A percentile compares a stretch with the other conserved stretches of the same genome.
Evolutionary conservation across 2,113 vertebrate species (phyloP).

Genomic region (Kobus ellipsiprymnus): DNA sequence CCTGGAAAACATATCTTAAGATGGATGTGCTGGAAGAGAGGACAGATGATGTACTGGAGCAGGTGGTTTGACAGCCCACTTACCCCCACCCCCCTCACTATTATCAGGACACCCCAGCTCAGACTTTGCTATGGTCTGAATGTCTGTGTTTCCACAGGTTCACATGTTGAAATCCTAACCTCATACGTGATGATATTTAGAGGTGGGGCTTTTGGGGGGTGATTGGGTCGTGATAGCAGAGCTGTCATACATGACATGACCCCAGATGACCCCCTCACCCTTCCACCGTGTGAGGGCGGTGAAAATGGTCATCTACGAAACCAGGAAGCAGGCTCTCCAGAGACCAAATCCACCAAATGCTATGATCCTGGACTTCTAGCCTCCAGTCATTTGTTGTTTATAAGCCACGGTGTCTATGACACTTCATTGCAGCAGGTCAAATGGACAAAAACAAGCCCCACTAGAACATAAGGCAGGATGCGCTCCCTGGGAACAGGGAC

Average conservation of each 20-base stretch:
- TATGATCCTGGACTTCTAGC: not conserved
- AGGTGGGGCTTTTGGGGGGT: not conserved
- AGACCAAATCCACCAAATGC: not conserved
- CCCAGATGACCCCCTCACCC: not conserved
- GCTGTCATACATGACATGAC: not conserved
- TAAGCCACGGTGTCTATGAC: not conserved
- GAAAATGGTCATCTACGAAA: not conserved
- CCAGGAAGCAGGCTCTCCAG: not conserved
- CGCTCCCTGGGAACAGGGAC: not conserved
- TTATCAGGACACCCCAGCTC: not conserved
- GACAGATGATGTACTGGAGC: not conserved
- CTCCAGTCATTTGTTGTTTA: not conserved
- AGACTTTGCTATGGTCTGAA: not conserved
- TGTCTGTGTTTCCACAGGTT: not conserved
- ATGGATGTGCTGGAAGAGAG: not conserved
- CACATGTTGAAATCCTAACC: not conserved
- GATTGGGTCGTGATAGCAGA: not conserved
- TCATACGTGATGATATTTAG: not conserved
- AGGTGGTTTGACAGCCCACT: not conserved
- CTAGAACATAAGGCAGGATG: not conserved
- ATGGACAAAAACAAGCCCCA: not conserved
- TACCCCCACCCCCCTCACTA: too few relatives aligned
- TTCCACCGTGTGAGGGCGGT: not conserved
- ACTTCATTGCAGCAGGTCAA: not conserved
- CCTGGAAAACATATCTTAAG: not conserved